phyloP scores from a whole-genome alignment of 2,113 vertebrate genomes.

The Ovibos moschatus region DNA sequence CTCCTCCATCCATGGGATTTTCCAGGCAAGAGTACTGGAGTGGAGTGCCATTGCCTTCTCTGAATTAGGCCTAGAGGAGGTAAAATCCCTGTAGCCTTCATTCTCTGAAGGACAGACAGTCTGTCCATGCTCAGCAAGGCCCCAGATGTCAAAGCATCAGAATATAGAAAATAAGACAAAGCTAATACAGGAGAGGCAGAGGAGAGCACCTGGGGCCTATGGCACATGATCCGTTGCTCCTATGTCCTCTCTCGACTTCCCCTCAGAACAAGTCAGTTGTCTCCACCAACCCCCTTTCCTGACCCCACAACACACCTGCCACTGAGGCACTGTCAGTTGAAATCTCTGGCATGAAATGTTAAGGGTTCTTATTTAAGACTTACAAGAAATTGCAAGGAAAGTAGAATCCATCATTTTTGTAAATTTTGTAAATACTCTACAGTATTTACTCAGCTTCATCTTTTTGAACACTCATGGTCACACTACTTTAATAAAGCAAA shows the following conservation, averaged over 20 bases:
- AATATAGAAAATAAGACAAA: background rate
- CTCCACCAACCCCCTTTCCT: background rate
- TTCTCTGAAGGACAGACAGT: background rate
- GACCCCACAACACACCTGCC: background rate
- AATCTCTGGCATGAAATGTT: background rate
- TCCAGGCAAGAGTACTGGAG: too few species aligned
- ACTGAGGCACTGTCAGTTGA: background rate
- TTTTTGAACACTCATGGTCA: background rate
- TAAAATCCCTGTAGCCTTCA: background rate
- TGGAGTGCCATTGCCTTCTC: too few species aligned
- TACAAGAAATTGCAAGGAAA: background rate
- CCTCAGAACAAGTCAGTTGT: background rate
- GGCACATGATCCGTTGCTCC: background rate
- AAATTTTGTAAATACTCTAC: too few species aligned
- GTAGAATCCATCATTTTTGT: background rate
- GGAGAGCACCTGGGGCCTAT: background rate
- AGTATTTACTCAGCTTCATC: background rate
- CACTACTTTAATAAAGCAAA: background rate
- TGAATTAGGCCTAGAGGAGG: background rate
- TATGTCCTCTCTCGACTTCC: background rate
- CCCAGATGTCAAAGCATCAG: background rate
- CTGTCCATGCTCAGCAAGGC: background rate
- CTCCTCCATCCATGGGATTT: too few species aligned
- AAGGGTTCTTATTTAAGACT: background rate
- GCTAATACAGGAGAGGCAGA: background rate